Evolutionary conservation across 1,140 invertebrate species (phyloP), one percentile per base, ranked within the genome.

Genomic region (Periplaneta americana): DNA sequence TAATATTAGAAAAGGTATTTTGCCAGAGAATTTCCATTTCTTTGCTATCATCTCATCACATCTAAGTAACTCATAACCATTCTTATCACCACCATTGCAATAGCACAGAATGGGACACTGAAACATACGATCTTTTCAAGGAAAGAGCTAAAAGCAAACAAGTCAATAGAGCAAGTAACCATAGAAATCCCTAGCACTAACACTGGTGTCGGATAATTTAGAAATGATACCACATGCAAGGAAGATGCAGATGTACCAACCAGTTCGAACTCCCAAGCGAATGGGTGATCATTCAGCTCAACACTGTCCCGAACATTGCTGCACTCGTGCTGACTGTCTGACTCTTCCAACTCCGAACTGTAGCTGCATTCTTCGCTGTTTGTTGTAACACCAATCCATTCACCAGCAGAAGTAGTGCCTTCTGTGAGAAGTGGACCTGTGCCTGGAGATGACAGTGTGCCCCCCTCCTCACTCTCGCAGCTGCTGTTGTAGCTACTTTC

Each of bases 351-450:
- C 85, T 95, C 94, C 1, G 94, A 95, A 82, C 93, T 94, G 84
- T 96, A 96, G 85, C 95, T 96, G 85, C 94, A 95, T 80, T 96
- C 95, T 86, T 94, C 94, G 87, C 95, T 96, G 86, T 97, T 97
- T 78, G 95, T 96, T 18, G 95, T 96, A 81, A 96, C 89, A 86
- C 88, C 95, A 91, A 92, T 92, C 95, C 95, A 96, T 87, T 97
- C 95, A 74, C 93, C 93, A 79, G 86, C 85, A 32, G 94, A 94
- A 78, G 93, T 93, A 39, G 92, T 92, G 18, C 86, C 88, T 82
- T 91, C 90, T 5, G 89, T 88, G 5, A 91, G 86, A 83, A 89
- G 77, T 11, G 84, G 84, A 88, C 88, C 34, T 87, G 86, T 82
- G 15, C 74, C 57, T 17, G 66, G 79, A 13, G 78, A 82, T 22